Percentiles rank a stretch among this genome's conserved stretches.
Evolutionary conservation across 2,113 vertebrate species (phyloP).

Genomic region (Melanerpes formicivorus): DNA sequence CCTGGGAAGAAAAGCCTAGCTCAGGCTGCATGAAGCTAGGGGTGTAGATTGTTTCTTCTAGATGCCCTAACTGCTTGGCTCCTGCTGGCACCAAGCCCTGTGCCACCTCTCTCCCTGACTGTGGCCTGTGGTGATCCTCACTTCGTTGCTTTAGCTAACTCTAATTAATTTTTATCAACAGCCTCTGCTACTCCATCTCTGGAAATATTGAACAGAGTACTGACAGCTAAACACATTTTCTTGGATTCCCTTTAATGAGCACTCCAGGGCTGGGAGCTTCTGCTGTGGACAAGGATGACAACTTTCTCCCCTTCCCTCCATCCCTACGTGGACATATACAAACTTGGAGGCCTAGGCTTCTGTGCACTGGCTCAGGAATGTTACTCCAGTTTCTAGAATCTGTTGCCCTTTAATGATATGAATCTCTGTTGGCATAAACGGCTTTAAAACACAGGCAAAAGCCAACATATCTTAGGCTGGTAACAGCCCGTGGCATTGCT

Average conservation of each 20-base stretch:
- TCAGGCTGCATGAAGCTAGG: neutral
- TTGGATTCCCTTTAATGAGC: neutral
- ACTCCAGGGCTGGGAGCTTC: neutral
- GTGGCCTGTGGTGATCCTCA: accelerated
- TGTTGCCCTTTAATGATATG: neutral
- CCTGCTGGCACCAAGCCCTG: neutral
- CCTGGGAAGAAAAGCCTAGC: neutral
- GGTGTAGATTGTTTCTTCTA: neutral
- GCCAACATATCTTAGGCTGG: neutral
- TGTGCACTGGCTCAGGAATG: neutral
- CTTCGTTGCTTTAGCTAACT: accelerated
- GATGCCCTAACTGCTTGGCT: neutral
- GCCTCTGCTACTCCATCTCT: neutral
- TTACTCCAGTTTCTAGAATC: neutral
- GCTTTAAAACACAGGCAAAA: neutral
- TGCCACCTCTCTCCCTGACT: accelerated
- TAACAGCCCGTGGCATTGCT: neutral
- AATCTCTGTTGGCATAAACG: neutral
- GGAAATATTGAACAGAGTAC: neutral
- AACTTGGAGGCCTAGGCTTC: neutral
- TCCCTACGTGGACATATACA: neutral
- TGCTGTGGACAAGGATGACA: neutral
- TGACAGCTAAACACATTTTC: neutral
- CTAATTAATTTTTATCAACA: neutral
- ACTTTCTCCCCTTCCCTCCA: neutral